phyloP scores from a whole-genome alignment of 2,797 vertebrate species.

The Acrossocheilus wenchowensis region DNA sequence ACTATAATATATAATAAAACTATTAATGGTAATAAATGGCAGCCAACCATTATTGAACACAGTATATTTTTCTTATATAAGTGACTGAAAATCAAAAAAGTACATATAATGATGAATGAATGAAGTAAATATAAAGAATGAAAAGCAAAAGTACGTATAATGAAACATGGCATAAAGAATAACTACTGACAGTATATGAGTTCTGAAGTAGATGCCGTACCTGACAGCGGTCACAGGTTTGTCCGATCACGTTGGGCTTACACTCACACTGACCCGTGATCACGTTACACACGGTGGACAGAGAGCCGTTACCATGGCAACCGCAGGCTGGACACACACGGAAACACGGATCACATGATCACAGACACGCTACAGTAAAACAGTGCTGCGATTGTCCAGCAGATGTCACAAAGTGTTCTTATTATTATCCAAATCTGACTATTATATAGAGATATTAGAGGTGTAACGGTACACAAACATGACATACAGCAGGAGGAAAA shows the following conservation, averaged over 20 bases:
- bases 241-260: slow-evolving; percentile 81
- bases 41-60: background rate
- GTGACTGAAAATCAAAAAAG: background rate
- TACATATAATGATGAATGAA: too few relatives aligned
- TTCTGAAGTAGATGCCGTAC: slow-evolving; percentile 51
- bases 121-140: too few relatives aligned
- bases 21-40: too few relatives aligned
- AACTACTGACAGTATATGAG: too few relatives aligned
- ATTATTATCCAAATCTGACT: background rate
- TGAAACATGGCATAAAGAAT: background rate
- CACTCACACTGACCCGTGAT: slow-evolving; percentile 86
- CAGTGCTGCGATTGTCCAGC: slow-evolving; percentile 29
- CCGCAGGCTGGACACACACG: slow-evolving; percentile 79
- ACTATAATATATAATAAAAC: too few relatives aligned
- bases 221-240: slow-evolving; percentile 86
- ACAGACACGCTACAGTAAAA: background rate
- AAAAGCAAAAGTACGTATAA: background rate
- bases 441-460: background rate
- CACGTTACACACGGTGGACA: slow-evolving; percentile 81
- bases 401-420: slow-evolving; percentile 29
- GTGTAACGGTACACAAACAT: too few relatives aligned
- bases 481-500: too few relatives aligned
- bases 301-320: slow-evolving; percentile 82
- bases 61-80: background rate
- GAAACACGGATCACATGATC: background rate